Base-by-base conservation (phyloP, 2,113 vertebrate genomes). In the Seriola dumerili region DNA sequence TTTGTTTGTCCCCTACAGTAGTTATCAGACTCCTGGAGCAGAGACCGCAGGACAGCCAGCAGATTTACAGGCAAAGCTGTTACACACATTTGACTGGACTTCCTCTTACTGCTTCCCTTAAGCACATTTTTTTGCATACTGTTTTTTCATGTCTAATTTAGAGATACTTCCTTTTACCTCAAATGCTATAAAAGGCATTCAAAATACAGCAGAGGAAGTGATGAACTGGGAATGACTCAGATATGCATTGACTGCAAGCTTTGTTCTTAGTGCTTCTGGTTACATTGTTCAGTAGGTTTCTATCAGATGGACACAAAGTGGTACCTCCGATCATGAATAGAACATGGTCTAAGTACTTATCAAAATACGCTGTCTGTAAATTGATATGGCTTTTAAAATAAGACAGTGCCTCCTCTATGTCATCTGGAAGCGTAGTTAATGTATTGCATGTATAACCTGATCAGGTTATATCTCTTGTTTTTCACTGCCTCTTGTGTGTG, bases 41-140 rank as follows among this genome's bases (percentile, higher is more conserved):
- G 16, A 72, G 17, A 52, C 65, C 32, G 8, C 54, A 38, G 7
- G 13, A 75, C 0, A 2, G 58, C 16, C 0, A 2, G 63, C 19
- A 21, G 58, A 71, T 78, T 84, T 83, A 81, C 57, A 23, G 7
- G 29, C 32, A 65, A 55, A 50, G 25, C 25, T 11, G 62, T 81
- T 40, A 58, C 34, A 64, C 76, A 72, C 38, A 76, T 72, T 67
- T 74, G 55, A 83, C 64, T 83, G 29, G 40, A 85, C 90, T 93
- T 94, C 92, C 91, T 91, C 84, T 70, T 81, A 44, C 59, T 58
- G 50, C 83, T 92, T 84, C 89, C 88, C 5, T 63, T 17, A 32
- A 69, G 32, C 61, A 58, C 48, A 54, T 63, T n/a, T 19, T 50
- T 91, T 82, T 92, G 78, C 70, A 87, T 84, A 66, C 40, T 32